phyloP scores from a whole-genome alignment of 2,888 invertebrate genomes.

The Cryptus armator region DNA sequence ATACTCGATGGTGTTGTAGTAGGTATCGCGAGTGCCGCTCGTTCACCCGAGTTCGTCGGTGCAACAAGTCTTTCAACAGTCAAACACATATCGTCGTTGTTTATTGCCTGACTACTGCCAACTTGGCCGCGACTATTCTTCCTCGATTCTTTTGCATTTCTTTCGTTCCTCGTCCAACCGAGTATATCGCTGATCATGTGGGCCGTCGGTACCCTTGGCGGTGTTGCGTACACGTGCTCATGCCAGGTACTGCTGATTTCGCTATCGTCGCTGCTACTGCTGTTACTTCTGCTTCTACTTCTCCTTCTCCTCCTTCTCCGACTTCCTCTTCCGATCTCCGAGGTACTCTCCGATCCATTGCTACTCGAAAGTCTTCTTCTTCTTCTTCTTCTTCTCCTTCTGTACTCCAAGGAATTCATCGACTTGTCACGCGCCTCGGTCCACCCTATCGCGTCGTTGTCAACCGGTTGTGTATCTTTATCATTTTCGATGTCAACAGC shows the following conservation, averaged over 20 bases:
- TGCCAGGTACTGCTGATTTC: constrained; percentile 89
- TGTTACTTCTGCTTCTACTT: constrained; percentile 61
- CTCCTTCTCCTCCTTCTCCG: constrained; percentile 52
- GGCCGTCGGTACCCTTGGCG: constrained; percentile 93
- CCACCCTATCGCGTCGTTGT: constrained; percentile 23
- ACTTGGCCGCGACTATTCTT: constrained; percentile 25
- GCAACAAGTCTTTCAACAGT: constrained; percentile 71
- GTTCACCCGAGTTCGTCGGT: constrained; percentile 70
- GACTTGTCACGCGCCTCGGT: constrained; percentile 43
- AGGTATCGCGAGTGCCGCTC: background rate
- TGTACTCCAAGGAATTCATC: constrained; percentile 33
- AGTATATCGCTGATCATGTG: constrained; percentile 96
- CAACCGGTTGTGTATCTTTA: constrained; percentile 4
- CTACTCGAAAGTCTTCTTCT: background rate
- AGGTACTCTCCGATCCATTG: constrained; percentile 10
- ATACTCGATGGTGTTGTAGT: constrained; percentile 62
- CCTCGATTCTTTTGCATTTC: constrained; percentile 1
- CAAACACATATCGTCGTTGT: constrained; percentile 56
- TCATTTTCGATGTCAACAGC: constrained; percentile 20
- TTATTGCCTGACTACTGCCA: constrained; percentile 25
- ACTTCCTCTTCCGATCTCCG: constrained; percentile 45
- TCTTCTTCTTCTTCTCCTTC: background rate
- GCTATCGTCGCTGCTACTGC: constrained; percentile 61
- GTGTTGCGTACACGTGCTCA: constrained; percentile 94
- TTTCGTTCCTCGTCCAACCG: constrained; percentile 86